Evolutionary conservation across 2,113 vertebrate species (phyloP).

Genomic region (Chaetura pelagica): DNA sequence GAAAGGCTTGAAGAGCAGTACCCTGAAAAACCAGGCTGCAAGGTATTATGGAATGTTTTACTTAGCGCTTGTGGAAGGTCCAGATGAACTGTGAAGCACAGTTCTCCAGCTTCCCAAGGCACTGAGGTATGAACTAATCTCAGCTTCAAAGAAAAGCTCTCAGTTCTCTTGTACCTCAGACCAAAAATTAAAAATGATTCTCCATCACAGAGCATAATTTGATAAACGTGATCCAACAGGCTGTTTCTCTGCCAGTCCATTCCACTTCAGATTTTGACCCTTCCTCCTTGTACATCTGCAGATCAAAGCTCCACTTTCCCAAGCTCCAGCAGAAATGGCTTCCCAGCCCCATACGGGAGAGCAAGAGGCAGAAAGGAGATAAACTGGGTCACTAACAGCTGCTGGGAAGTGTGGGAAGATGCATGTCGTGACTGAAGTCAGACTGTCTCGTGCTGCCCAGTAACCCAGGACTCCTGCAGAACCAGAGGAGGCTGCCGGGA

Average conservation of each 20-base stretch:
- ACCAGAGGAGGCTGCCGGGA: fast-evolving
- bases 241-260: not conserved
- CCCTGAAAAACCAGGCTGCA: not conserved
- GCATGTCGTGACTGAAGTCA: not conserved
- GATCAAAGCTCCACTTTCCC: conserved; percentile 28
- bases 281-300: conserved; percentile 25
- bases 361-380: not conserved
- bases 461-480: not conserved
- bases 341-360: not conserved
- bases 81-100: not conserved
- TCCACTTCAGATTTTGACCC: conserved; percentile 2
- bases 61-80: not conserved
- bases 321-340: not conserved
- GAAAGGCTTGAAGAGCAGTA: not conserved
- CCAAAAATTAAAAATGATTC: not conserved
- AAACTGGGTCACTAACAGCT: not conserved
- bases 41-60: not conserved
- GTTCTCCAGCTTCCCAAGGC: not conserved
- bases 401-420: conserved; percentile 28
- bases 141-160: conserved; percentile 28
- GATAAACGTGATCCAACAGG: conserved; percentile 2
- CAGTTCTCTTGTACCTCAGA: not conserved
- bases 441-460: fast-evolving
- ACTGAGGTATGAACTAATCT: conserved; percentile 4
- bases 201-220: not conserved